Evolutionary conservation across 2,797 vertebrate species (phyloP).

Genomic region (Rhadinocentrus ornatus): DNA sequence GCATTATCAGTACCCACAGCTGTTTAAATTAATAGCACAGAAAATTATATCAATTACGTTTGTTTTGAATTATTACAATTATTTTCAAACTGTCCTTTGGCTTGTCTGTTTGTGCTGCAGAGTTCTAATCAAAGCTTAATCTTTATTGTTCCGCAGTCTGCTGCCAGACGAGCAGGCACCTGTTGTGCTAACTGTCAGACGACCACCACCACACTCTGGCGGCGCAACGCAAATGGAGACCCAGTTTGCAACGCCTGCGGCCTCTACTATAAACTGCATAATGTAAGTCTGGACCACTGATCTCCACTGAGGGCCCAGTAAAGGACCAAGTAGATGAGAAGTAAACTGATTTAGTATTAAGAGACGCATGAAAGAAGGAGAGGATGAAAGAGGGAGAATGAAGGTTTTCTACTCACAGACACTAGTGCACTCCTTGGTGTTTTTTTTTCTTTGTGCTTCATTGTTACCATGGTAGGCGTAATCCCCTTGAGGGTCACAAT

Average conservation of each 20-base stretch:
- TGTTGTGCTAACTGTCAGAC: conserved; percentile 99
- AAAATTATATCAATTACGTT: neutral
- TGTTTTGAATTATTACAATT: neutral
- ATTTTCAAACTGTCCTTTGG: neutral
- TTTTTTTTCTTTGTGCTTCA: conserved; percentile 74
- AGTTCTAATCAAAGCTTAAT: conserved; percentile 31
- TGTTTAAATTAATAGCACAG: neutral
- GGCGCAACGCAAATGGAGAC: conserved; percentile 96
- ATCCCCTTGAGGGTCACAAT: conserved; percentile 76
- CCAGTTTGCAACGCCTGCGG: conserved; percentile 98
- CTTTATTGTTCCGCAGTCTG: conserved; percentile 84
- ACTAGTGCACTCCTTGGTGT: conserved; percentile 55
- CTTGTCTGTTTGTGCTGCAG: neutral
- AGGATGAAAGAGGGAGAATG: conserved; percentile 24
- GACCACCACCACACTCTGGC: conserved; percentile 97
- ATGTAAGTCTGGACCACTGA: conserved; percentile 85
- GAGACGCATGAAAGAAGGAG: conserved; percentile 18
- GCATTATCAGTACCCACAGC: neutral
- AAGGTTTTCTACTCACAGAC: conserved; percentile 49
- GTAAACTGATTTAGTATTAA: conserved; percentile 48
- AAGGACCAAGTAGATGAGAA: conserved; percentile 52
- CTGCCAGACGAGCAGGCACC: conserved; percentile 95
- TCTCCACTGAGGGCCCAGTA: conserved; percentile 2
- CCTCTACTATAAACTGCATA: conserved; percentile 99
- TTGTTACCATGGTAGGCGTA: conserved; percentile 74